phyloP scores from a whole-genome alignment of 2,888 invertebrate species.

The Ernsta delagoae region DNA sequence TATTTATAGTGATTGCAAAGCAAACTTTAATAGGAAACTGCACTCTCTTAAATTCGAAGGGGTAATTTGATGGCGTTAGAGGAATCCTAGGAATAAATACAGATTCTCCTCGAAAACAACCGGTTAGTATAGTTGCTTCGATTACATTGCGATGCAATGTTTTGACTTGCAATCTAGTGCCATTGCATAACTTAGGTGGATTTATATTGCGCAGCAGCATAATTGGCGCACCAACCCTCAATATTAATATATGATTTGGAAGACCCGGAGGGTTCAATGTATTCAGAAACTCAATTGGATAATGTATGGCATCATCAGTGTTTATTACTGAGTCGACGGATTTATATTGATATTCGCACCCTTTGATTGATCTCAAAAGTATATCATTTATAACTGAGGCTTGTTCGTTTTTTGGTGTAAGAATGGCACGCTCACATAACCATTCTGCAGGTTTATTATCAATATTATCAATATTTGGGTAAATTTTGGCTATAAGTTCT shows the following conservation, averaged over 20 bases:
- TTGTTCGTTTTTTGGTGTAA: too few relatives aligned
- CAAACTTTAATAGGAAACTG: background rate
- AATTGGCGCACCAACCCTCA: slow-evolving; percentile 31
- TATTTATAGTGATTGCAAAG: background rate
- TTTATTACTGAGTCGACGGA: too few relatives aligned
- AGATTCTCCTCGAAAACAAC: background rate
- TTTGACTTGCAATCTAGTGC: background rate
- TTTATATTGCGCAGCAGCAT: background rate
- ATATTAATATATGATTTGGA: slow-evolving; percentile 39
- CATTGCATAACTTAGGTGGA: slow-evolving; percentile 22
- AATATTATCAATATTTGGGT: too few relatives aligned
- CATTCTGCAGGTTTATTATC: too few relatives aligned
- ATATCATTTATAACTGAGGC: too few relatives aligned
- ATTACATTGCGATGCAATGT: background rate
- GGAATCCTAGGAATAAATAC: background rate
- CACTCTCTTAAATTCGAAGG: background rate
- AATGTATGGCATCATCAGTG: too few relatives aligned
- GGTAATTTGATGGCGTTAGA: background rate
- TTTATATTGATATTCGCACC: too few relatives aligned
- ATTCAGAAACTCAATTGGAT: too few relatives aligned
- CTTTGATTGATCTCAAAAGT: too few relatives aligned
- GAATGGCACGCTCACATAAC: too few relatives aligned
- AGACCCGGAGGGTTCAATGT: slow-evolving; percentile 36
- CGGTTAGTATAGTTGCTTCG: background rate
- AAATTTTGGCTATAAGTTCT: too few relatives aligned